Conservation (phyloP, 2,888 invertebrate species). For the Salticus scenicus region DNA sequence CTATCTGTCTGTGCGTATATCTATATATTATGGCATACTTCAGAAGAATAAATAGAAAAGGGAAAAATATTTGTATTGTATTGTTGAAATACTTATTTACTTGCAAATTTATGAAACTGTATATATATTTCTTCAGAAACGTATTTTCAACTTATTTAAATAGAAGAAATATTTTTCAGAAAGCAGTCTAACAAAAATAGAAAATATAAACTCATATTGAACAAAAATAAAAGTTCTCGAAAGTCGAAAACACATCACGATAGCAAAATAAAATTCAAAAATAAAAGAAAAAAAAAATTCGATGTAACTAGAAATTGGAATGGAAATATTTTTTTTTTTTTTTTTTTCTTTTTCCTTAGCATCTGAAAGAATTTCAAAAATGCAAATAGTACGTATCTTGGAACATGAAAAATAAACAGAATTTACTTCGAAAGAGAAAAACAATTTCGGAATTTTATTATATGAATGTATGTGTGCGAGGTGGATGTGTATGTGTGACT, state of each 20-base stretch:
- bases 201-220: slow-evolving; percentile 6
- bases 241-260: slow-evolving; percentile 15
- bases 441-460: slow-evolving; percentile 11
- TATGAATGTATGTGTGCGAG: not conserved
- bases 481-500: not conserved
- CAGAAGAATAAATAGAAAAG: too few species aligned
- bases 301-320: slow-evolving; percentile 31
- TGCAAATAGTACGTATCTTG: slow-evolving; percentile 15
- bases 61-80: not conserved
- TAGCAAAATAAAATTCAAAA: not conserved
- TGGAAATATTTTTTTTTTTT: slow-evolving; percentile 15
- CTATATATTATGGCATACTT: too few species aligned
- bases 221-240: slow-evolving; percentile 12
- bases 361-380: slow-evolving; percentile 18
- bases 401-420: slow-evolving; percentile 13
- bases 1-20: too few species aligned
- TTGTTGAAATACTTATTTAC: not conserved
- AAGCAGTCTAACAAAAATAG: slow-evolving; percentile 5
- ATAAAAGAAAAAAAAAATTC: slow-evolving; percentile 7
- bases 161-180: slow-evolving; percentile 18
- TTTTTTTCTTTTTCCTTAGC: not conserved
- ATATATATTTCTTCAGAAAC: not conserved
- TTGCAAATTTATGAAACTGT: slow-evolving; percentile 10
- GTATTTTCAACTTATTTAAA: slow-evolving; percentile 23
- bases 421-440: slow-evolving; percentile 12